Conservation (phyloP, 2,888 invertebrate genomes). For the Gastrophysa polygoni region DNA sequence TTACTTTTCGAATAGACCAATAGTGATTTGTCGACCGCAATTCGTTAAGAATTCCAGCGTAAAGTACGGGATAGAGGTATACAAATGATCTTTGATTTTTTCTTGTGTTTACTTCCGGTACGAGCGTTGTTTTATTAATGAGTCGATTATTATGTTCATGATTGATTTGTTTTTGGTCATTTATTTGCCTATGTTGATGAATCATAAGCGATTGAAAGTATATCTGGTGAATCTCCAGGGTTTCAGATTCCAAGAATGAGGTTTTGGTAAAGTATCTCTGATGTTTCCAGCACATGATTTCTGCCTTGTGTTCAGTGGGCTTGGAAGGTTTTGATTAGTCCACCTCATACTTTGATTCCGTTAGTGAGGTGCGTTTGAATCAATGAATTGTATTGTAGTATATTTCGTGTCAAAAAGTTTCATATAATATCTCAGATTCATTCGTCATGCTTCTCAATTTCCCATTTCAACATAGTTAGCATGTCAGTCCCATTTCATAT, state of each 20-base stretch:
- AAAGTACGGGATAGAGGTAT: no score
- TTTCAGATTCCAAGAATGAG: not conserved
- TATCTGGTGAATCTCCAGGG: not conserved
- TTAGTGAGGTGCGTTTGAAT: not conserved
- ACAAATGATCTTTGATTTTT: no score
- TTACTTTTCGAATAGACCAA: no score
- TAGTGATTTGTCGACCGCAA: no score
- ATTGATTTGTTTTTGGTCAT: not conserved
- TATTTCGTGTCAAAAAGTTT: conserved; percentile 1
- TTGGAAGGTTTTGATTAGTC: not conserved
- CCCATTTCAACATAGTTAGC: no score
- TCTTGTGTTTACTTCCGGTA: no score
- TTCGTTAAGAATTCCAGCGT: no score
- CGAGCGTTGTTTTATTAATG: not conserved
- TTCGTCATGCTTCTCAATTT: not conserved
- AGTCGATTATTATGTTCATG: not conserved
- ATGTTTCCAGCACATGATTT: not conserved
- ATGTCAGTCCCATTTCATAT: no score
- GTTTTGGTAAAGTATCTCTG: not conserved
- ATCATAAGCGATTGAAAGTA: not conserved
- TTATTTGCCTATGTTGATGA: not conserved
- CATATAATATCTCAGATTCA: not conserved
- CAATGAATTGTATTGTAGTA: not conserved
- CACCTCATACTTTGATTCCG: conserved; percentile 1
- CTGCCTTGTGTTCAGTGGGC: not conserved